A percentile compares a stretch with the other conserved stretches of the same genome.
Evolutionary conservation across 2,797 vertebrate genomes (phyloP).

Genomic region (Sebastes itinus): DNA sequence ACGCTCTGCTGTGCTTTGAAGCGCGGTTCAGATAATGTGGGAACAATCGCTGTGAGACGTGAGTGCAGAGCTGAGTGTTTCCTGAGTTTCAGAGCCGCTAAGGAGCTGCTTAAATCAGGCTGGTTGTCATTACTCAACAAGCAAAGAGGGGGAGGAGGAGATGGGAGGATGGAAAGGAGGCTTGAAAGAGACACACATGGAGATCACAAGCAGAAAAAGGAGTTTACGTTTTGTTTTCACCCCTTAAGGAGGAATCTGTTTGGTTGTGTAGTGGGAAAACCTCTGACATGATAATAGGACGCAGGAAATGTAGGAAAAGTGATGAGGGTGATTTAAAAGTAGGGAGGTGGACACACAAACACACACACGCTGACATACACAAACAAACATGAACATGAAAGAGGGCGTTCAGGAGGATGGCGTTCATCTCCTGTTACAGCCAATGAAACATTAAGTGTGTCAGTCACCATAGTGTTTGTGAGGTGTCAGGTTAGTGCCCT

Average conservation of each 20-base stretch:
- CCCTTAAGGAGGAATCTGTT: slow-evolving; percentile 2
- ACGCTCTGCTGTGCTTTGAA: slow-evolving; percentile 20
- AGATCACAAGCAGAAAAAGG: slow-evolving; percentile 6
- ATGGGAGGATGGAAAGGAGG: neutral
- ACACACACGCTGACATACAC: neutral
- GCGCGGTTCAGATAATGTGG: slow-evolving; percentile 44
- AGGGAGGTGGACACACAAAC: neutral
- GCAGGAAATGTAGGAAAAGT: slow-evolving; percentile 11
- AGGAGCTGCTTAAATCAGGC: slow-evolving; percentile 17
- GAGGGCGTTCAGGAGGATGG: slow-evolving; percentile 20
- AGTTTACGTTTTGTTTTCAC: neutral
- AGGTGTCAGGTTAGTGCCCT: slow-evolving; percentile 71
- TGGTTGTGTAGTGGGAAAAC: slow-evolving; percentile 26
- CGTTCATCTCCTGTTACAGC: slow-evolving; percentile 65
- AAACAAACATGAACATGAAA: slow-evolving; percentile 26
- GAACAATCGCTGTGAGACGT: slow-evolving; percentile 45
- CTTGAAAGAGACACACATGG: neutral
- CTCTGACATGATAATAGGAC: slow-evolving; percentile 5
- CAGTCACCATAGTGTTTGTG: slow-evolving; percentile 42
- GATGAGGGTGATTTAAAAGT: slow-evolving; percentile 2
- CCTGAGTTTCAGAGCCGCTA: slow-evolving; percentile 37
- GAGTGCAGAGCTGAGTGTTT: slow-evolving; percentile 49
- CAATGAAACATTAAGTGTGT: slow-evolving; percentile 77
- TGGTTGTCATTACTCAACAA: slow-evolving; percentile 63
- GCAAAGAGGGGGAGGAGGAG: neutral